Base-by-base conservation (phyloP, 2,888 invertebrate species). In the Ophion slaviceki region DNA sequence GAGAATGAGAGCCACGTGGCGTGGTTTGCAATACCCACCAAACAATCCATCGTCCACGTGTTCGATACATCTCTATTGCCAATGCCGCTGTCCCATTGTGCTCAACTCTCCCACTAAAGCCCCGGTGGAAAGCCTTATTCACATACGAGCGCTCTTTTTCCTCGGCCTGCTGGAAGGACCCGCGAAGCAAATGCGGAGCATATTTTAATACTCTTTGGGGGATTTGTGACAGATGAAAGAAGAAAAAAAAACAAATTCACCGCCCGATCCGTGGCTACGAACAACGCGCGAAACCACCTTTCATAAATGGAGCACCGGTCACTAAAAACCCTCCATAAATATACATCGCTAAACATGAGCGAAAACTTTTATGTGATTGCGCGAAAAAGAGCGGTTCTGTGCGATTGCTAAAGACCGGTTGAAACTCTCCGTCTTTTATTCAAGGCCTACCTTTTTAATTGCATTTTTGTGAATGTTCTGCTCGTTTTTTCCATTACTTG, bases 41-140 rank as follows among this genome's bases (percentile, higher is more conserved):
- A 70, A 83, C 79, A 83, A 83, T 68, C 79, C 79, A 28, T 40
- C 79, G 64, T 70, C 47, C 64, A 75, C 68, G 79, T 83, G 78
- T 75, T 68, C 64, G 68, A 74, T 74, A 79, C 74, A 70, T 83
- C 83, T 83, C 79, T 79, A 83, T 83, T 70, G 74, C 75, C 62
- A 61, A 40, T 62, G 14, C 47, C 61, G 32, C 61, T 68, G 74
- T 75, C 62, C 79, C 53, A 79, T 74, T 75, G 74, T 70, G 67
- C 53, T 64, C n/a, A 40, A 32, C 67, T 20, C 74, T 59, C 28
- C 67, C 57, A 72, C 72, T 74, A 74, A 78, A 83, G 67, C 67
- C 61, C 32, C 70, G 62, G 45, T 66, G 61, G 77, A 78, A 45
- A 47, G 61, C 20, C 82, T 68, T 67, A 72, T 83, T 72, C 68